These are phyloP conservation scores for Odontamblyopus rebecca DNA, from an alignment of 2,797 vertebrate species.

Conservation along the genomic window DNA sequence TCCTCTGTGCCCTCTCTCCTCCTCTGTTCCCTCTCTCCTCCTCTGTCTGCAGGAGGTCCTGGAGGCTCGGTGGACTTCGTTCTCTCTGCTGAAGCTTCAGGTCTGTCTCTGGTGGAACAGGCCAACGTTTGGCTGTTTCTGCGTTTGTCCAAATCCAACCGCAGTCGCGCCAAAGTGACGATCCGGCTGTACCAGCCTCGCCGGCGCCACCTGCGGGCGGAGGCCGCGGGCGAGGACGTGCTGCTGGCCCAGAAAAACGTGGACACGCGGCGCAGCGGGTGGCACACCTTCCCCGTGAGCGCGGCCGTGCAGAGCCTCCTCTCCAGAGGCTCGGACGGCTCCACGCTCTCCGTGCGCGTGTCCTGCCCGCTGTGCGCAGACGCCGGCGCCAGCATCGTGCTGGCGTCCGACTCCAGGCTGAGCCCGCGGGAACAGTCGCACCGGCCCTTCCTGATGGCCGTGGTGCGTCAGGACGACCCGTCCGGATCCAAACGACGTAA, in stretches of 20 bases:
- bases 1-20: no score
- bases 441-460: slow-evolving; percentile 94
- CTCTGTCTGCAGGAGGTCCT: slow-evolving; percentile 77
- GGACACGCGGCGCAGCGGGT: slow-evolving; percentile 92
- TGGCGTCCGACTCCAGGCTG: slow-evolving; percentile 61
- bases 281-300: slow-evolving; percentile 92
- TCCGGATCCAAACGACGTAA: slow-evolving; percentile 79
- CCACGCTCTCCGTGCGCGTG: slow-evolving; percentile 81
- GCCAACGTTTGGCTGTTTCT: slow-evolving; percentile 97
- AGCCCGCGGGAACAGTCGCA: slow-evolving; percentile 91
- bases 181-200: slow-evolving; percentile 87
- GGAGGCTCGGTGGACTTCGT: slow-evolving; percentile 88
- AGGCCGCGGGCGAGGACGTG: slow-evolving; percentile 73
- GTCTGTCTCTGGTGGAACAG: slow-evolving; percentile 90
- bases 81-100: slow-evolving; percentile 89
- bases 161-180: slow-evolving; percentile 88
- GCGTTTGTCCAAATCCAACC: slow-evolving; percentile 90
- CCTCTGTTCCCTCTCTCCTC: not conserved
- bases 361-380: slow-evolving; percentile 89
- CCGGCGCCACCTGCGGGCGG: slow-evolving; percentile 58
- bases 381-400: slow-evolving; percentile 82
- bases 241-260: slow-evolving; percentile 88
- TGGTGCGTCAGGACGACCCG: slow-evolving; percentile 84
- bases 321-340: slow-evolving; percentile 66
- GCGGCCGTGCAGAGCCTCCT: slow-evolving; percentile 85